Percentiles rank a stretch among this genome's conserved stretches.
Evolutionary conservation across 2,797 vertebrate genomes (phyloP).

Genomic region (Pagetopsis macropterus): DNA sequence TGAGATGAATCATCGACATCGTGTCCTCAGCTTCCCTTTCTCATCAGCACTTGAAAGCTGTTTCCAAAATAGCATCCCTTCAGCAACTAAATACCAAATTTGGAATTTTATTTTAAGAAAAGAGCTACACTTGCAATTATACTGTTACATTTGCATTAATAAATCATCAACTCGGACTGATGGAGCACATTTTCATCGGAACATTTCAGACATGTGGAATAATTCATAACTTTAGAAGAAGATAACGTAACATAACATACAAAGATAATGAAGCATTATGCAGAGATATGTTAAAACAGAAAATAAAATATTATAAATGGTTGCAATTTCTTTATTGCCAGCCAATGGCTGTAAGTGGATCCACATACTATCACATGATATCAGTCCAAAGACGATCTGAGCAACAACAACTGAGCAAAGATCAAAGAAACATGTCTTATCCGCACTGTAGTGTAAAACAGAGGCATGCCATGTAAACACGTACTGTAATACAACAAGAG

Average conservation of each 20-base stretch:
- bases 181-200: background rate
- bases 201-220: background rate
- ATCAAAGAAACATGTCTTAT: constrained; percentile 22
- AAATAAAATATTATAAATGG: background rate
- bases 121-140: constrained; percentile 7
- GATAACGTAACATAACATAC: background rate
- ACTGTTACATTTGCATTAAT: background rate
- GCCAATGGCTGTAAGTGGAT: constrained; percentile 9
- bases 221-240: background rate
- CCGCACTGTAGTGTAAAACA: background rate
- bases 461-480: background rate
- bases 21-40: constrained; percentile 46
- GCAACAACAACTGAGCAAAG: constrained; percentile 4
- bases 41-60: constrained; percentile 43
- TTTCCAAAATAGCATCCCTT: constrained; percentile 46
- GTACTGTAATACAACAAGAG: constrained; percentile 2
- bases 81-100: constrained; percentile 42
- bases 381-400: constrained; percentile 24
- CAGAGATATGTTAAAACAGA: background rate
- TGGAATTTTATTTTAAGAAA: constrained; percentile 31
- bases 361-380: constrained; percentile 14
- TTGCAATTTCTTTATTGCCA: background rate
- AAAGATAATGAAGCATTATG: background rate
- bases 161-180: constrained; percentile 5
- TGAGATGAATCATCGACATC: constrained; percentile 57